phyloP scores from a whole-genome alignment of 2,113 vertebrate species.

The Caretta caretta region DNA sequence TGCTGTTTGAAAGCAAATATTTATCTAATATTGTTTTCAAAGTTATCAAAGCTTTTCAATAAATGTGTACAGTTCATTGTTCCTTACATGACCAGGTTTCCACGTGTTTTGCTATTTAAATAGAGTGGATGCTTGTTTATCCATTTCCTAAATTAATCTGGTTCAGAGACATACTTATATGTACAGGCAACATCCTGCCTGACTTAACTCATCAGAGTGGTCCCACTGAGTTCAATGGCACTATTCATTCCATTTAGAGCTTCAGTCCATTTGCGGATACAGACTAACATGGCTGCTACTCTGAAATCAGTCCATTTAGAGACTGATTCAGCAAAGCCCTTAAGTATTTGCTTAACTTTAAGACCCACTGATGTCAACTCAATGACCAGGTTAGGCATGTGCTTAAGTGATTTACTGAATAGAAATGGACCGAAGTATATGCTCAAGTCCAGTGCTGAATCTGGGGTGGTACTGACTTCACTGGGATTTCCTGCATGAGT shows the following conservation, averaged over 20 bases:
- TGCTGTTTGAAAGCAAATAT: neutral
- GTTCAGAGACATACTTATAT: neutral
- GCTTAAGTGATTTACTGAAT: neutral
- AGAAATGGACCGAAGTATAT: neutral
- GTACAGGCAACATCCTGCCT: neutral
- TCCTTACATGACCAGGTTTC: neutral
- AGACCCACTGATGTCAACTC: neutral
- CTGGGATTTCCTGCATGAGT: neutral
- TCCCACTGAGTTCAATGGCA: neutral
- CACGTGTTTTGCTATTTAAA: neutral
- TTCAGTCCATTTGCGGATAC: neutral
- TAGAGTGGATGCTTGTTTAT: neutral
- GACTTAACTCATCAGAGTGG: neutral
- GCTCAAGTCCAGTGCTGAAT: neutral
- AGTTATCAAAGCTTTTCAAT: constrained; percentile 1
- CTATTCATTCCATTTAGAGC: neutral
- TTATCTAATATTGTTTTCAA: neutral
- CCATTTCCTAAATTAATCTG: neutral
- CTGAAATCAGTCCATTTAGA: neutral
- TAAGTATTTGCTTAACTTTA: neutral
- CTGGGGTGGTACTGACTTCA: neutral
- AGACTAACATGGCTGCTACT: no score
- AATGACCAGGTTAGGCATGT: no score
- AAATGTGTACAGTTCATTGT: neutral
- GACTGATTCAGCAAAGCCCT: neutral